Percentiles rank a stretch among this genome's conserved stretches.
phyloP scores from a whole-genome alignment of 2,888 invertebrate genomes.

The Nephrotoma flavescens region DNA sequence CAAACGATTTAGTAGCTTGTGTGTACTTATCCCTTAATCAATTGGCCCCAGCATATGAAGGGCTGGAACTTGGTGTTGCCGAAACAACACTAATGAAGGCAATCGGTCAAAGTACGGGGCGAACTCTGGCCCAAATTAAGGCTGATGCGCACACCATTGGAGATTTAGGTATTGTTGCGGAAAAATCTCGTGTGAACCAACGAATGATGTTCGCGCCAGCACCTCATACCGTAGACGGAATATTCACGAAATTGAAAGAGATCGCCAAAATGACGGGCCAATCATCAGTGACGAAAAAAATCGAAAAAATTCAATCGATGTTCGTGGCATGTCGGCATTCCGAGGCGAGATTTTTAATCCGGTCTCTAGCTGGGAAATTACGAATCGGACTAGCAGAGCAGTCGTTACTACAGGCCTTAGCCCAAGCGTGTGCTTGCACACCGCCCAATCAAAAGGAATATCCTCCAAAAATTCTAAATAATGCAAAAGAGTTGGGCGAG shows the following conservation, averaged over 20 bases:
- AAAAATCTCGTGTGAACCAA: slow-evolving; percentile 70
- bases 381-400: slow-evolving; percentile 95
- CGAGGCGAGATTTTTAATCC: slow-evolving; percentile 79
- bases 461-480: slow-evolving; percentile 47
- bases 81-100: slow-evolving; percentile 91
- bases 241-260: slow-evolving; percentile 72
- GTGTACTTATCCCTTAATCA: slow-evolving; percentile 93
- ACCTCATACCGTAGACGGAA: slow-evolving; percentile 53
- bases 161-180: slow-evolving; percentile 84
- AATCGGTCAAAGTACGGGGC: slow-evolving; percentile 77
- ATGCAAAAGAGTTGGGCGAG: slow-evolving; percentile 41
- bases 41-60: slow-evolving; percentile 91
- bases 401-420: slow-evolving; percentile 81
- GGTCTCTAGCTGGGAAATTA: slow-evolving; percentile 85
- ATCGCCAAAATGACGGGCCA: slow-evolving; percentile 76
- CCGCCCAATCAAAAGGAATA: slow-evolving; percentile 50
- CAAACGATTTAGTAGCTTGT: slow-evolving; percentile 78
- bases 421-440: slow-evolving; percentile 66
- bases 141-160: slow-evolving; percentile 44
- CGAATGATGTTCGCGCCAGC: slow-evolving; percentile 77
- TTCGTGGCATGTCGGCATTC: slow-evolving; percentile 81
- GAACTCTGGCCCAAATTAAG: slow-evolving; percentile 70
- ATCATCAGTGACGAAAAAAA: slow-evolving; percentile 65
- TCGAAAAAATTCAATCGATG: slow-evolving; percentile 78
- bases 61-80: slow-evolving; percentile 84